These are phyloP conservation scores for Papilio glaucus DNA, from an alignment of 1,140 invertebrate species.

Conservation along the genomic window DNA sequence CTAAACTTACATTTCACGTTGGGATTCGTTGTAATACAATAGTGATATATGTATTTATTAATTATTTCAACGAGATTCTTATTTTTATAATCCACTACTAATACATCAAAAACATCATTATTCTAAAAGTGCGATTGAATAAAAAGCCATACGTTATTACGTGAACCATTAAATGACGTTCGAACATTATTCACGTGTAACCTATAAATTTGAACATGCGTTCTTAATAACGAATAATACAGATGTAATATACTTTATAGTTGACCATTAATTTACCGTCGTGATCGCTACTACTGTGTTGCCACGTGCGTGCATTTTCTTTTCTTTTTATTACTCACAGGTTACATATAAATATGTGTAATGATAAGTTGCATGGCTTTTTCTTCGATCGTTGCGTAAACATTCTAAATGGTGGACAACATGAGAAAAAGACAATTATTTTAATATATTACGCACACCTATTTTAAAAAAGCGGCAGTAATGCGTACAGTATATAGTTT, in stretches of 20 bases:
- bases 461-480: constrained; percentile 49
- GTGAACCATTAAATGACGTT: constrained; percentile 5
- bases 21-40: constrained; percentile 54
- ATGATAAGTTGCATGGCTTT: constrained; percentile 13
- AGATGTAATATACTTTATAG: neutral
- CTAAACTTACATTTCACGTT: constrained; percentile 45
- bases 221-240: neutral
- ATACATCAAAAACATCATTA: constrained; percentile 49
- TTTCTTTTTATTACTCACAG: neutral
- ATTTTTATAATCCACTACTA: constrained; percentile 45
- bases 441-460: constrained; percentile 41
- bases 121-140: constrained; percentile 46
- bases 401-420: constrained; percentile 51
- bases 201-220: neutral
- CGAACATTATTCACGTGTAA: neutral
- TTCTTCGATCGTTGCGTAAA: constrained; percentile 34
- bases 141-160: constrained; percentile 43
- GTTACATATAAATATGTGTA: neutral
- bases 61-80: constrained; percentile 47
- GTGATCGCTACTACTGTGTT: neutral
- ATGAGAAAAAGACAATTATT: constrained; percentile 43
- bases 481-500: constrained; percentile 31
- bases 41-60: constrained; percentile 38
- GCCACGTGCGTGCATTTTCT: neutral
- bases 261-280: neutral